Percentiles rank a stretch among this genome's conserved stretches.
Evolutionary conservation across 2,797 vertebrate genomes (phyloP).

Genomic region (Chloroceryle inda): DNA sequence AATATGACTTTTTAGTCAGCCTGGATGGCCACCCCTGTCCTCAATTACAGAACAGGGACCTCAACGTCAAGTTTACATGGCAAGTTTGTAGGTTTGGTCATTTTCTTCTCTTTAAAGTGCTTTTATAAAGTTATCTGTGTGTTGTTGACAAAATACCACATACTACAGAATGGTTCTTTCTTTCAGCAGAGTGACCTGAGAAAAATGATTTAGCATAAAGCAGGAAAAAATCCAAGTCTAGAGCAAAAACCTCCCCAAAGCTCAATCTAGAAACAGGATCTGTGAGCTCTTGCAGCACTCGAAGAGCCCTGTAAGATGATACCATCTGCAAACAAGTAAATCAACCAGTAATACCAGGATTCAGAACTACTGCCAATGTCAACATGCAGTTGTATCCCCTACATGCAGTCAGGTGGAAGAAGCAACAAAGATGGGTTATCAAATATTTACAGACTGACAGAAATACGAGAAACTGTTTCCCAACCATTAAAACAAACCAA

Average conservation of each 20-base stretch:
- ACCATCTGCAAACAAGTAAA: neutral
- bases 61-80: neutral
- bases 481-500: neutral
- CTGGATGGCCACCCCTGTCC: neutral
- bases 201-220: neutral
- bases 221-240: neutral
- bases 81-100: neutral
- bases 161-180: neutral
- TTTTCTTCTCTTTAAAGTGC: neutral
- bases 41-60: neutral
- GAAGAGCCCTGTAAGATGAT: neutral
- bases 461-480: neutral
- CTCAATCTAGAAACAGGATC: neutral
- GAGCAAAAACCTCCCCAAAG: neutral
- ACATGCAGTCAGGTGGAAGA: neutral
- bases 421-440: neutral
- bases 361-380: neutral
- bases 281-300: neutral
- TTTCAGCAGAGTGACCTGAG: neutral
- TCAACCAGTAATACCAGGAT: neutral
- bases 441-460: neutral
- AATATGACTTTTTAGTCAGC: conserved; percentile 52
- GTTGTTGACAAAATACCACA: neutral
- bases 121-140: neutral
- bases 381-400: neutral